A percentile compares a stretch with the other conserved stretches of the same genome.
phyloP scores from a whole-genome alignment of 2,888 invertebrate species.

The Cephonodes hylas region DNA sequence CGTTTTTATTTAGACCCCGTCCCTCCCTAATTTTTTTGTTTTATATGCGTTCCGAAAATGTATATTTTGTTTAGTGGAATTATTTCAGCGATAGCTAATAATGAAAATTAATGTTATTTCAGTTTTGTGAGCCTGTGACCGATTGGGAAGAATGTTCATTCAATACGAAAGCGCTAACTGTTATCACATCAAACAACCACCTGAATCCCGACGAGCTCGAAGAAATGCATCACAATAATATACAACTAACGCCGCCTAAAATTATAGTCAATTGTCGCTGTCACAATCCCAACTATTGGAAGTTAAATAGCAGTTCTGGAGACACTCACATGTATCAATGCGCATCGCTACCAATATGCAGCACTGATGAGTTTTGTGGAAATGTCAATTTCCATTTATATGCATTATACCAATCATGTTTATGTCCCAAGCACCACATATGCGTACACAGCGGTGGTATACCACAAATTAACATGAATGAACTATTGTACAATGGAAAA shows the following conservation, averaged over 20 bases:
- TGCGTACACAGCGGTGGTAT: conserved; percentile 79
- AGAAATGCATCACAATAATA: conserved; percentile 57
- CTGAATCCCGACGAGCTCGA: conserved; percentile 69
- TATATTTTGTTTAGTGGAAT: too few species aligned
- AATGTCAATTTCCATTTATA: conserved; percentile 80
- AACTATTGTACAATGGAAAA: conserved; percentile 79
- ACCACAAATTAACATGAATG: conserved; percentile 65
- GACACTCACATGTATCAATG: conserved; percentile 64
- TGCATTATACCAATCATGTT: conserved; percentile 83
- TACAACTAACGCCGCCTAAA: conserved; percentile 64
- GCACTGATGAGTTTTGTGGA: conserved; percentile 82
- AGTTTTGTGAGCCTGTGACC: conserved; percentile 77
- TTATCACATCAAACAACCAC: conserved; percentile 49
- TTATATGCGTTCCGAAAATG: too few species aligned
- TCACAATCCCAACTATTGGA: conserved; percentile 77
- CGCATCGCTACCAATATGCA: conserved; percentile 74
- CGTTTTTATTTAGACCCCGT: not conserved
- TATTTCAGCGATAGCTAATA: too few species aligned
- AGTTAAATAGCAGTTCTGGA: conserved; percentile 42
- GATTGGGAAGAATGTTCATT: conserved; percentile 60
- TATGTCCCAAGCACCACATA: conserved; percentile 81
- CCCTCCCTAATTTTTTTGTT: too few species aligned
- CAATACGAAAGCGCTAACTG: conserved; percentile 57
- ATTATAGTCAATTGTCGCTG: conserved; percentile 76
- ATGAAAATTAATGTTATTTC: conserved; percentile 26